Conservation (phyloP, 2,113 vertebrate species). For the Malaclemys terrapin region DNA sequence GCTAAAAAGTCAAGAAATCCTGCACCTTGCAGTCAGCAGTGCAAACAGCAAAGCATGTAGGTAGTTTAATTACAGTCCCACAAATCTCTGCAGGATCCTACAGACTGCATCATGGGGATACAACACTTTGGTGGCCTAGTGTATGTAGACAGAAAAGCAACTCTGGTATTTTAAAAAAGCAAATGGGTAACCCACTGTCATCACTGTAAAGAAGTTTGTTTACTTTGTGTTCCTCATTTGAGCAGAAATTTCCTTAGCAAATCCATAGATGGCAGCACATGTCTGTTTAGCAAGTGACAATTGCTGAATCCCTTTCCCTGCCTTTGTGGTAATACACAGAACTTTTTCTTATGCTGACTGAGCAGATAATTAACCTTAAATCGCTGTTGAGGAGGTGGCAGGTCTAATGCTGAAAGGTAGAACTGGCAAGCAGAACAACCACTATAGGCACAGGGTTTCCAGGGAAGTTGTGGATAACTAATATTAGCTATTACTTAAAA, state of each 20-base stretch:
- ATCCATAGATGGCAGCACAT: constrained; percentile 38
- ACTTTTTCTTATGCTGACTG: not conserved
- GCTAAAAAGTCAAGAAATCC: not conserved
- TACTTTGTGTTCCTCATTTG: not conserved
- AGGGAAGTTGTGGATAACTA: not conserved
- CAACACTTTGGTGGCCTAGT: not conserved
- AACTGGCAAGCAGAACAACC: not conserved
- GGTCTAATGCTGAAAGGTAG: not conserved
- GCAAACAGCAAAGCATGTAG: not conserved
- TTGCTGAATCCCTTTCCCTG: not conserved
- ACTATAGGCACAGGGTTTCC: not conserved
- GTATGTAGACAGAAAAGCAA: not conserved
- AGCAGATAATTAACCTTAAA: not conserved
- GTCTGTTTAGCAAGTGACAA: rapidly evolving
- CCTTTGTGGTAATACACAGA: not conserved
- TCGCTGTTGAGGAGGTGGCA: not conserved
- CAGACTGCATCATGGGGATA: not conserved
- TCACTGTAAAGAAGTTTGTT: rapidly evolving
- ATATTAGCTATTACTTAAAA: not conserved
- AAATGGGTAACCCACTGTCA: not conserved
- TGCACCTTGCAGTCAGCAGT: not conserved
- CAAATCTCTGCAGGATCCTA: rapidly evolving
- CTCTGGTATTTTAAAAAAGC: not conserved
- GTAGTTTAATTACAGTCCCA: not conserved
- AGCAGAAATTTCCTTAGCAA: not conserved